These are phyloP conservation scores for Calyptommatus sinebrachiatus DNA, from an alignment of 2,113 vertebrate genomes.

Conservation along the genomic window DNA sequence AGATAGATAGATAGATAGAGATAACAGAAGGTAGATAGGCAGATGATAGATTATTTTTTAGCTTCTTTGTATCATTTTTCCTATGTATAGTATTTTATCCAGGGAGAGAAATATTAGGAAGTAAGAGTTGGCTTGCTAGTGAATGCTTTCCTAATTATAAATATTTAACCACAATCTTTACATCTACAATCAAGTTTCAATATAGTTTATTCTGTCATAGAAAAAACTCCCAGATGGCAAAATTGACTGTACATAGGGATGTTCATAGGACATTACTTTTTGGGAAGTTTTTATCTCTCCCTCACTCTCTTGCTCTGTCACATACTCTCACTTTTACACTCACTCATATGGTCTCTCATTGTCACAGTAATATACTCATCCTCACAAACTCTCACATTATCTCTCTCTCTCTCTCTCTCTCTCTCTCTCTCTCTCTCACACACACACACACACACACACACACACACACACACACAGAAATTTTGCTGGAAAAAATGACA, in stretches of 20 bases:
- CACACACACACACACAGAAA: conserved; percentile 62
- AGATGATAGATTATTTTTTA: not conserved
- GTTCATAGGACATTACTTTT: conserved; percentile 49
- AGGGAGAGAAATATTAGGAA: conserved; percentile 9
- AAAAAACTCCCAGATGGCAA: conserved; percentile 62
- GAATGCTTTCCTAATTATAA: conserved; percentile 13
- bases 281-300: conserved; percentile 57
- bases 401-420: no score
- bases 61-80: not conserved
- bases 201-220: conserved; percentile 70
- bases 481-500: conserved; percentile 63
- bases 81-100: not conserved
- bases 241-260: conserved; percentile 51
- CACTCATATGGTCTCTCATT: no score
- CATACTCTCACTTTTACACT: conserved; percentile 41
- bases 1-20: no score
- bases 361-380: no score
- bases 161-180: conserved; percentile 34
- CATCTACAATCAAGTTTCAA: conserved; percentile 58
- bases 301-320: no score
- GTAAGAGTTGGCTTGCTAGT: not conserved
- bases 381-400: no score
- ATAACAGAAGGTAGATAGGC: no score
- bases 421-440: no score
- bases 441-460: conserved; percentile 61